Evolutionary conservation across 2,888 invertebrate species (phyloP).

Genomic region (Diachrysia chrysitis): DNA sequence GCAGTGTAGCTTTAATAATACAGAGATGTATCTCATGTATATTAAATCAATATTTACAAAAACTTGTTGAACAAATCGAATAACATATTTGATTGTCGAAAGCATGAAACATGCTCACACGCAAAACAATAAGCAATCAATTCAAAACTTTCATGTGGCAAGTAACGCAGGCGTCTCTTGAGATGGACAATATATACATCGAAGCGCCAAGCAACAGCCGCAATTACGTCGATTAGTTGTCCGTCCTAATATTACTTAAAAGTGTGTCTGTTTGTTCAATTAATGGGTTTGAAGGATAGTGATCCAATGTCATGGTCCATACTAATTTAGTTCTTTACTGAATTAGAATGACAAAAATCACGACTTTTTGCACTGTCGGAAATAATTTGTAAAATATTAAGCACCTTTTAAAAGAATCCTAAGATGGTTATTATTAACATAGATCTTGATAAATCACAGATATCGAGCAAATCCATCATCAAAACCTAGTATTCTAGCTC

Average conservation of each 20-base stretch:
- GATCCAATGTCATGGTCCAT: neutral
- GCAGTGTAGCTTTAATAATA: constrained; percentile 1
- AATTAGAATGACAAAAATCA: too few species aligned
- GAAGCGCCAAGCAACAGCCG: constrained; percentile 46
- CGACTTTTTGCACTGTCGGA: neutral
- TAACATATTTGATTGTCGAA: constrained; percentile 41
- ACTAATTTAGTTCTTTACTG: too few species aligned
- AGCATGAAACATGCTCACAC: constrained; percentile 44
- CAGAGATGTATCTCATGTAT: neutral
- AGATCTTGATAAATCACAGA: neutral
- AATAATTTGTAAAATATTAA: neutral
- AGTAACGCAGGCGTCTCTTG: constrained; percentile 34
- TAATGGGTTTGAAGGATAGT: neutral
- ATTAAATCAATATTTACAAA: neutral
- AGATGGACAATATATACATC: constrained; percentile 42
- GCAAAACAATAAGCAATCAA: constrained; percentile 58
- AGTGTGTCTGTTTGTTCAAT: constrained; percentile 16
- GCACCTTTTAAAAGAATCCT: neutral
- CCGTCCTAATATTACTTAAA: constrained; percentile 20
- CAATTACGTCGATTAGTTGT: constrained; percentile 36
- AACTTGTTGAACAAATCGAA: constrained; percentile 11
- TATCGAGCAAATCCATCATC: neutral
- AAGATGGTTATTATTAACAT: neutral
- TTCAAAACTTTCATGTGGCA: constrained; percentile 45
- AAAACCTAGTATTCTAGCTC: constrained; percentile 33